Evolutionary conservation across 2,888 invertebrate genomes (phyloP), one percentile per base, ranked within the genome.

Genomic region (Alcis repandata): DNA sequence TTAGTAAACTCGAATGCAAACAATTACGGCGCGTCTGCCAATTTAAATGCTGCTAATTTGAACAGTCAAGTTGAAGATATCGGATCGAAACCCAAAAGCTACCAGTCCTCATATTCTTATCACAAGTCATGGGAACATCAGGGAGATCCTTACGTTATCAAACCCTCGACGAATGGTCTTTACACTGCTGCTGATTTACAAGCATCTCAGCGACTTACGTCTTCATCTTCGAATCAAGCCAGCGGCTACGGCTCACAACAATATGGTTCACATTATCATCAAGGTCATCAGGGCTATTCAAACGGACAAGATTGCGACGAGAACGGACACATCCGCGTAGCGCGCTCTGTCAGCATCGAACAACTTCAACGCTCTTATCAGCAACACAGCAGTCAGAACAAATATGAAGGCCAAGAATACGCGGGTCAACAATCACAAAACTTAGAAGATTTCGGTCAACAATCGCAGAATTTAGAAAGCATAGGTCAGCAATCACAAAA

Each of bases 91-190:
- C 94, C 94, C 13, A 93, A 93, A 82, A 86, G 85, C 77, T 94
- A 92, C 72, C 90, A 92, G 15, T 92, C 93, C 22, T 90, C 93
- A 19, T 94, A 92, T 79, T 89, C 93, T 7, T 94, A 94, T 70
- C 92, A 93, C 64, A 94, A 94, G 74, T 87, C 94, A 22, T 94
- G 94, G 94, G 94, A 94, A 74, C 88, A 88, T 60, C 93, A 90
- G 75, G 94, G 93, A 20, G 93, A 92, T 72, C 94, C 94, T 9
- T 94, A 94, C 58, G 79, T 92, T 8, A 94, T 94, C 40, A 78
- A 83, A 71, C 93, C 93, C n/a, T 79, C 74, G 20, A 77, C 83
- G 9, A 76, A 71, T 69, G 81, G 78, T 48, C 69, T 70, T 59
- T 71, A 79, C 52, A 22, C 52, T 19, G 22, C 19, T 53, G 64